A percentile compares a stretch with the other conserved stretches of the same genome.
Evolutionary conservation across 1,140 invertebrate genomes (phyloP).

Genomic region (Drosophila takahashii): DNA sequence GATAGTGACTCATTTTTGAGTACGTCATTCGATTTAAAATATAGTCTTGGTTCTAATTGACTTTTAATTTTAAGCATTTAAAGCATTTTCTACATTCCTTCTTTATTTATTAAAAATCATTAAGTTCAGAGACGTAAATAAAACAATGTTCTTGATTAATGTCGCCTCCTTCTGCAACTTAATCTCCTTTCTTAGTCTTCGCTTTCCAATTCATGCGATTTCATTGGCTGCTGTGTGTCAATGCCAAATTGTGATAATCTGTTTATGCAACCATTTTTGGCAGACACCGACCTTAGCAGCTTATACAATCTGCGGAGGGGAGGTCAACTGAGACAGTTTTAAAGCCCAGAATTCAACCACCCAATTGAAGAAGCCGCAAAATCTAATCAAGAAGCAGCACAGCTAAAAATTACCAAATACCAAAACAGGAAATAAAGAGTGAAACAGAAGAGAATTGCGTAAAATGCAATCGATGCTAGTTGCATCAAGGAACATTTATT

Average conservation of each 20-base stretch:
- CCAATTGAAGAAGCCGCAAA: conserved; percentile 6
- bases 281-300: conserved; percentile 15
- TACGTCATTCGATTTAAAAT: no score
- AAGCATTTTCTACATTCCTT: no score
- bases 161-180: background rate
- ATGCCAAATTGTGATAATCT: conserved; percentile 33
- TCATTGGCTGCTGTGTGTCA: conserved; percentile 11
- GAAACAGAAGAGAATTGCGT: background rate
- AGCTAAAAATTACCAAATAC: background rate
- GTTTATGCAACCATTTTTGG: conserved; percentile 50
- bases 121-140: background rate
- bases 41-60: no score
- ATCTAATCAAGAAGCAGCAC: conserved; percentile 8
- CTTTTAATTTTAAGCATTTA: no score
- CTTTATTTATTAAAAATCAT: background rate
- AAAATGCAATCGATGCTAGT: background rate
- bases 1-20: no score
- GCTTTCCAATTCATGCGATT: background rate
- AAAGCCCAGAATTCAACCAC: background rate
- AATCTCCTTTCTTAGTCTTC: conserved; percentile 10
- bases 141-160: background rate
- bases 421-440: background rate
- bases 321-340: conserved; percentile 8
- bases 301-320: conserved; percentile 19
- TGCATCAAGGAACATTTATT: background rate